A percentile compares a stretch with the other conserved stretches of the same genome.
Conservation (phyloP, 1,140 invertebrate species). For the Drosophila sturtevanti region DNA sequence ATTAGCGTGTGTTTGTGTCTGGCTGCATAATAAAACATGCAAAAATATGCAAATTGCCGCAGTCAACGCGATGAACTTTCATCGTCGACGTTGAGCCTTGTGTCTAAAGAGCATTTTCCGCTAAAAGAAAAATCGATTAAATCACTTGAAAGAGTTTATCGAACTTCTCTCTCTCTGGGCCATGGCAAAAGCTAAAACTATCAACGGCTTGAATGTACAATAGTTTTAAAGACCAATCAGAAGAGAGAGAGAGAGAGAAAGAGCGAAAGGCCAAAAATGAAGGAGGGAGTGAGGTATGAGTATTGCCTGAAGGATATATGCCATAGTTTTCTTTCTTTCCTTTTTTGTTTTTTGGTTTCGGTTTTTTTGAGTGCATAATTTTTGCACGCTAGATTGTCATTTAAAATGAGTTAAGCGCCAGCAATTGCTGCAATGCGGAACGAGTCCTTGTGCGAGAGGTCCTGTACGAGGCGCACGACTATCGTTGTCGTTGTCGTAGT, state of each 20-base stretch:
- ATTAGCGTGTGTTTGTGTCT: slow-evolving; percentile 46
- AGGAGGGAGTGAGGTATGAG: not conserved
- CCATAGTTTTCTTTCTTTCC: not conserved
- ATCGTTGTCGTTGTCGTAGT: slow-evolving; percentile 32
- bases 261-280: not conserved
- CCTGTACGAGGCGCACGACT: slow-evolving; percentile 12
- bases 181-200: slow-evolving; percentile 8
- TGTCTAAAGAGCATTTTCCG: slow-evolving; percentile 69
- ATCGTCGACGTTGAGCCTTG: slow-evolving; percentile 53
- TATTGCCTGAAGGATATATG: not conserved
- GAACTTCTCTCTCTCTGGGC: slow-evolving; percentile 1
- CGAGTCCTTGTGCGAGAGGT: slow-evolving; percentile 18
- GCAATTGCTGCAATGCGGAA: slow-evolving; percentile 74
- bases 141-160: slow-evolving; percentile 19
- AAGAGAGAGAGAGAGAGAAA: not conserved
- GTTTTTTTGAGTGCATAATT: slow-evolving; percentile 59
- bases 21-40: slow-evolving; percentile 73
- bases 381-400: slow-evolving; percentile 81
- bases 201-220: not conserved
- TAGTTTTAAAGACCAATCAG: not conserved
- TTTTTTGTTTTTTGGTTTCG: not conserved
- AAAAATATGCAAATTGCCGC: slow-evolving; percentile 79
- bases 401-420: slow-evolving; percentile 77
- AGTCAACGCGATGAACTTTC: slow-evolving; percentile 77
- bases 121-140: slow-evolving; percentile 15